Conservation (phyloP, 1,140 invertebrate genomes). For the Wiebesia pumilae region DNA sequence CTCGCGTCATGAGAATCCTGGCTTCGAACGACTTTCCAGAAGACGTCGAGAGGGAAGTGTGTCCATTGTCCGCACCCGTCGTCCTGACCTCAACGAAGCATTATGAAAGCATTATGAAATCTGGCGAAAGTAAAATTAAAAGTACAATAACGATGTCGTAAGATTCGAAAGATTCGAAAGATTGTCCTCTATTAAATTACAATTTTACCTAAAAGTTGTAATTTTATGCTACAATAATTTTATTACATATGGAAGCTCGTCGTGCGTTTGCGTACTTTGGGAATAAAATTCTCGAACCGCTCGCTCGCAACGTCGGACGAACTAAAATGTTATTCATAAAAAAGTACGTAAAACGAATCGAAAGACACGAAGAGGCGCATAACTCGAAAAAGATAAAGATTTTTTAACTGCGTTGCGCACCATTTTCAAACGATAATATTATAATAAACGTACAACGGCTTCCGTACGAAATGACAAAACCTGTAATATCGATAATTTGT, state of each 20-base stretch:
- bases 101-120: slow-evolving; percentile 7
- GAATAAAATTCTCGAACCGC: too few relatives aligned
- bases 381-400: too few relatives aligned
- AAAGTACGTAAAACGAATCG: too few relatives aligned
- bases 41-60: slow-evolving; percentile 19
- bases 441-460: neutral
- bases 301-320: too few relatives aligned
- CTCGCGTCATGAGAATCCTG: slow-evolving; percentile 15
- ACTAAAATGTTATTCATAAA: too few relatives aligned
- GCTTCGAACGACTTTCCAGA: slow-evolving; percentile 26
- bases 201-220: too few relatives aligned
- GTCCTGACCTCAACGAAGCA: neutral
- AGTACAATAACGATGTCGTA: neutral
- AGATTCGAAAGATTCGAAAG: neutral
- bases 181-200: too few relatives aligned
- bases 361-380: too few relatives aligned
- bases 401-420: too few relatives aligned
- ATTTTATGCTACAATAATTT: too few relatives aligned
- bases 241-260: too few relatives aligned
- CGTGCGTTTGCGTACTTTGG: too few relatives aligned
- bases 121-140: neutral
- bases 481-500: neutral
- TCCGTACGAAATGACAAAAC: neutral
- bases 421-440: neutral
- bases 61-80: slow-evolving; percentile 3